Evolutionary conservation across 2,888 invertebrate species (phyloP), one percentile per base, ranked within the genome.

Genomic region (Mycalesis mineus): DNA sequence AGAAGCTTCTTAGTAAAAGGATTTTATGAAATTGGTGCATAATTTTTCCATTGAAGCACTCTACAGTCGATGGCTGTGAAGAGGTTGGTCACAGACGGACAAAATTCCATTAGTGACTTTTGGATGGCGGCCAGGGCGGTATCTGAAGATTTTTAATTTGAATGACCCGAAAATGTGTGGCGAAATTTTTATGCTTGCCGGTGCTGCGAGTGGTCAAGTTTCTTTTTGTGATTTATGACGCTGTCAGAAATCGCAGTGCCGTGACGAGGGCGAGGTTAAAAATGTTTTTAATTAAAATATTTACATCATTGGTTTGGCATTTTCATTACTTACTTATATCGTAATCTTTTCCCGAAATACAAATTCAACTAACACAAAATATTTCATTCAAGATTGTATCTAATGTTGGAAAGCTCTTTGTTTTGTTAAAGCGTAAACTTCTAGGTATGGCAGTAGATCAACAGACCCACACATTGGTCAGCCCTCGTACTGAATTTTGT

Each of bases 21-120:
- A 76, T 75, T 79, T 66, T 69, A 58, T 64, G 68, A 71, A 76
- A 77, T 72, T 69, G 70, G 69, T 71, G 78, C 77, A 82, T 81
- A 78, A 80, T 82, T 84, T 84, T 84, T 75, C 75, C 74, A 78
- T 75, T 67, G 71, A 73, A 82, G 78, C 71, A 72, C 71, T 68
- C 75, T 76, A 71, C 65, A 74, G 68, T 64, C 62, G 65, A 69
- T 69, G 66, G 71, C 61, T 61, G 70, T 80, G 75, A 77, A 84
- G 82, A 70, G 68, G 56, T 22, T 52, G 80, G 84, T 82, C 80
- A 84, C 81, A 82, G 79, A 75, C 77, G 79, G 72, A 77, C 82
- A 64, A 74, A 80, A 79, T 77, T 84, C 82, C 83, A 86, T 87
- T 87, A 85, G 84, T 73, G 78, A 79, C 68, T 79, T 78, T 84